Conservation (phyloP, 2,113 vertebrate species). For the Cyprinodon variegatus region DNA sequence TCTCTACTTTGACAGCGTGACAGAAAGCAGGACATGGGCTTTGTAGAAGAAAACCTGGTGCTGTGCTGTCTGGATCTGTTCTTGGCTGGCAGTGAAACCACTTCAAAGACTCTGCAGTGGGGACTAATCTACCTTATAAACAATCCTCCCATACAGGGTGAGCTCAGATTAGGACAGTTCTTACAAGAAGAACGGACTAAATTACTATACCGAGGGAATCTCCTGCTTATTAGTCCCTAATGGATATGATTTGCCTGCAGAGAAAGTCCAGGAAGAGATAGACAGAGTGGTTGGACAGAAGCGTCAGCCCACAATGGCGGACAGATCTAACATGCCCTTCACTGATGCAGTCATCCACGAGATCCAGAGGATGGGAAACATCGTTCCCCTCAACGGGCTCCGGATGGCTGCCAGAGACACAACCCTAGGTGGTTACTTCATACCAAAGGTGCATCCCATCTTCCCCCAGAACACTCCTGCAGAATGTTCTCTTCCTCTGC, state of each 20-base stretch:
- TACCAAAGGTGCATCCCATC: conserved; percentile 80
- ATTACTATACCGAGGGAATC: background rate
- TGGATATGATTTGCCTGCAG: conserved; percentile 22
- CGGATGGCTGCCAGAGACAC: conserved; percentile 73
- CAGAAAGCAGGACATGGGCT: conserved; percentile 53
- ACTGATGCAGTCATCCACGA: conserved; percentile 87
- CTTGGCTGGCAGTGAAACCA: conserved; percentile 91
- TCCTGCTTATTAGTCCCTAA: background rate
- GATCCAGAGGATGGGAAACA: conserved; percentile 83
- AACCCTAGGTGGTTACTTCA: conserved; percentile 69
- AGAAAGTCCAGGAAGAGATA: conserved; percentile 79
- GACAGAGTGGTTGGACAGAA: conserved; percentile 72
- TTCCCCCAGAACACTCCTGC: background rate
- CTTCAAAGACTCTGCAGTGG: conserved; percentile 89
- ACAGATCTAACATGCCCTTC: conserved; percentile 82
- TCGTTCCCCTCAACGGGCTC: conserved; percentile 80
- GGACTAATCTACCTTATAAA: conserved; percentile 86
- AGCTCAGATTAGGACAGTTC: conserved; percentile 16
- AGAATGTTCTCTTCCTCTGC: background rate
- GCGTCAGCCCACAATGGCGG: conserved; percentile 72
- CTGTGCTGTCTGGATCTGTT: conserved; percentile 89
- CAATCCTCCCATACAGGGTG: conserved; percentile 86
- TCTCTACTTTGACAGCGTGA: conserved; percentile 37
- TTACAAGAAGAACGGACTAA: background rate
- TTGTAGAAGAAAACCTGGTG: conserved; percentile 82